Evolutionary conservation across 2,888 invertebrate species (phyloP).

Genomic region (Cenopis cana): DNA sequence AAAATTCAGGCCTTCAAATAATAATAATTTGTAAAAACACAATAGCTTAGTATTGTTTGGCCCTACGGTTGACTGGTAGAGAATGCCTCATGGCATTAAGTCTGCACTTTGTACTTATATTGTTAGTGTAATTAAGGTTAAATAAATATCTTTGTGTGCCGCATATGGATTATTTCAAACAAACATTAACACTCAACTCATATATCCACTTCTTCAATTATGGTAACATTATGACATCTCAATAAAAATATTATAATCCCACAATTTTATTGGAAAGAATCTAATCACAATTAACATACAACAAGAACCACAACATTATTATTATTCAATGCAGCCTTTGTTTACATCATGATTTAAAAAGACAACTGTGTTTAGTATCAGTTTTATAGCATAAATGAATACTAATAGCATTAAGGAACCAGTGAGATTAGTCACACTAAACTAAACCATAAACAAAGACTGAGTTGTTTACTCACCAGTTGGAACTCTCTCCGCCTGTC

Average conservation of each 20-base stretch:
- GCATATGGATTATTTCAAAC: no score
- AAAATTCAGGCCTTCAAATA: no score
- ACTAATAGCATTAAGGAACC: constrained; percentile 14
- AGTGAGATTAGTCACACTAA: constrained; percentile 14
- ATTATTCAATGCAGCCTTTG: constrained; percentile 36
- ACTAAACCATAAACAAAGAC: constrained; percentile 32
- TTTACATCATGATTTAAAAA: constrained; percentile 34
- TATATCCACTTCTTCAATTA: neutral
- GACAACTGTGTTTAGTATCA: neutral
- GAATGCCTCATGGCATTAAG: no score
- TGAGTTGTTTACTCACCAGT: constrained; percentile 88
- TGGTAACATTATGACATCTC: constrained; percentile 1
- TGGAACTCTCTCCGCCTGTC: constrained; percentile 98
- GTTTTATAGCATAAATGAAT: constrained; percentile 10
- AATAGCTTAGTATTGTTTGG: no score
- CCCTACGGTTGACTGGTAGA: no score
- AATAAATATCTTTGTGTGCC: no score
- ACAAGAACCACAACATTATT: constrained; percentile 17
- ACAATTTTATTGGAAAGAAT: constrained; percentile 11
- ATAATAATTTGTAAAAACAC: no score
- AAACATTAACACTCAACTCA: neutral
- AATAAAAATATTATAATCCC: constrained; percentile 3
- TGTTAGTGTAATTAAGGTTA: no score
- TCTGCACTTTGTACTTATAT: no score
- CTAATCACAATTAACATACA: constrained; percentile 26